Evolutionary conservation across 1,140 invertebrate species (phyloP).

Genomic region (Cotesia typhae): DNA sequence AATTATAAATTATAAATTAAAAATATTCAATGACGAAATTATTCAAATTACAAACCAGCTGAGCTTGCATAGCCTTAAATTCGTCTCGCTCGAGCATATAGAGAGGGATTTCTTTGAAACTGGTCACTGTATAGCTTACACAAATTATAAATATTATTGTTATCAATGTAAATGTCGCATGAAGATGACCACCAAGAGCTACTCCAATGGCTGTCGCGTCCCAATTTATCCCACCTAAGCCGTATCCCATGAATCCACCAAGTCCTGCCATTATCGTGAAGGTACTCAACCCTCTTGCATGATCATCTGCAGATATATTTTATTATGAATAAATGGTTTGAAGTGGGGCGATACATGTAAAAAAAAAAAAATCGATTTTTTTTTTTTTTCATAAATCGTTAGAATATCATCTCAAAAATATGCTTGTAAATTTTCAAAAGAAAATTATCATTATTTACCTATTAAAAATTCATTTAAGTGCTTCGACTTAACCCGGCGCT

Average conservation of each 20-base stretch:
- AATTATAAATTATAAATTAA: background rate
- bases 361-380: no score
- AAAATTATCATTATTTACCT: no score
- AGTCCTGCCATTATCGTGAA: conserved; percentile 97
- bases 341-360: no score
- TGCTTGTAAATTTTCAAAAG: no score
- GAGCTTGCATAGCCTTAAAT: conserved; percentile 54
- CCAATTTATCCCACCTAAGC: conserved; percentile 93
- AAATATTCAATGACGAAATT: conserved; percentile 15
- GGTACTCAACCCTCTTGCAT: conserved; percentile 89
- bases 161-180: conserved; percentile 89
- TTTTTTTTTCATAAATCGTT: no score
- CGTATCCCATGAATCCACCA: conserved; percentile 93
- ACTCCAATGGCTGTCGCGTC: conserved; percentile 81
- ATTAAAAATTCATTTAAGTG: no score
- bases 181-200: conserved; percentile 85
- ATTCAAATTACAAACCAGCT: conserved; percentile 51
- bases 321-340: background rate
- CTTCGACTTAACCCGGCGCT: no score
- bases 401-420: no score
- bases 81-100: conserved; percentile 66
- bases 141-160: conserved; percentile 87
- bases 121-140: conserved; percentile 81
- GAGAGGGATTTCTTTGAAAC: conserved; percentile 88
- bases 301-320: conserved; percentile 75